Evolutionary conservation across 1,140 invertebrate species (phyloP), one percentile per base, ranked within the genome.

Genomic region (Zaprionus nigranus): DNA sequence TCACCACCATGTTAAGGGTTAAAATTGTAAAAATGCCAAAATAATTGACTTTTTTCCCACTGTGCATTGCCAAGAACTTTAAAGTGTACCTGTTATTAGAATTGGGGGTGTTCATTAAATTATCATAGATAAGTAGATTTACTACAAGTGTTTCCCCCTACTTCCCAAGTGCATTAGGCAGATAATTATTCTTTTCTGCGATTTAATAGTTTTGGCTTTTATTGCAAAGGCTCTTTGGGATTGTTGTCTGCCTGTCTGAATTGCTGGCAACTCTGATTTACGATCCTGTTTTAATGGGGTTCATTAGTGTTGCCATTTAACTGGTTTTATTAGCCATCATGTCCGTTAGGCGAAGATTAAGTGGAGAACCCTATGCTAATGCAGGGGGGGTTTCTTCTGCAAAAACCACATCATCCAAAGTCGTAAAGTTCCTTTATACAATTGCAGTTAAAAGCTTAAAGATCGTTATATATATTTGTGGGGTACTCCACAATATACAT

Each of bases 211-310:
- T 22, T 51, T 2, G 40, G n/a, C 0, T n/a, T 51, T 51, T 51
- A 51, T 51, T 12, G 20, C 46, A 12, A 11, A 22, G 24, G 20
- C 20, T 40, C 15, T 40, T 13, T n/a, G 5, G 15, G 1, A 9
- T 15, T 30, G 3, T 40, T 40, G 5, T 1, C 4, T n/a, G 38
- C 38, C 15, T 5, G 5, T 5, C 38, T 34, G 30, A 40, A 40
- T 15, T 15, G 56, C 12, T 26, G 15, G 40, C n/a, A 46, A 46
- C 40, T n/a, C 24, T 43, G 38, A 61, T 61, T 61, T 46, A 61
- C 59, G 24, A 15, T 61, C 26, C 26, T n/a, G n/a, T 15, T 43
- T 61, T 61, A 28, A 61, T 28, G 12, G 26, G 9, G 15, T 24
- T 40, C 40, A 61, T 40, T 28, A 46, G 26, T 28, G n/a, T n/a